Percentiles rank a stretch among this genome's conserved stretches.
phyloP scores from a whole-genome alignment of 2,113 vertebrate genomes.

The Dasypus novemcinctus region DNA sequence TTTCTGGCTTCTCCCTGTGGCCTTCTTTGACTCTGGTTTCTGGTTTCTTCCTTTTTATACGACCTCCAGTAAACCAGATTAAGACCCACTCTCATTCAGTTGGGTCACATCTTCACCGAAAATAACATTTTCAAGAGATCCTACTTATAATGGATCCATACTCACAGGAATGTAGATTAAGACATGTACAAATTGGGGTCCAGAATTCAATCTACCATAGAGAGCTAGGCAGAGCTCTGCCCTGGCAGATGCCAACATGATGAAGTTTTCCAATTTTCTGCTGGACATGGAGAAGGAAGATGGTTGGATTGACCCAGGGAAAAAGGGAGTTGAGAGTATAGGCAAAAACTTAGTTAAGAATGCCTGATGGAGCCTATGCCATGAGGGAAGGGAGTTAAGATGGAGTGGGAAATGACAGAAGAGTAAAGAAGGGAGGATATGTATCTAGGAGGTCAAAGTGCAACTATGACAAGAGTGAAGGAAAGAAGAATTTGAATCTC shows the following conservation, averaged over 20 bases:
- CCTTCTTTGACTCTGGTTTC: too few species aligned
- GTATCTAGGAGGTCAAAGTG: neutral
- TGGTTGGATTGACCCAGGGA: neutral
- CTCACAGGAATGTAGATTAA: too few species aligned
- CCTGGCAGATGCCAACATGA: fast-evolving
- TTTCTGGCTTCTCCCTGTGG: too few species aligned
- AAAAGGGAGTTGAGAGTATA: neutral
- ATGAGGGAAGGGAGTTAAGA: neutral
- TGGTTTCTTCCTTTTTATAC: too few species aligned
- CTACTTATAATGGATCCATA: too few species aligned
- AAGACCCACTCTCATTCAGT: too few species aligned
- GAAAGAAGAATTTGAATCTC: neutral
- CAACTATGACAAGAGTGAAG: fast-evolving
- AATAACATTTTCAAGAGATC: too few species aligned
- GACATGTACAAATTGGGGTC: too few species aligned
- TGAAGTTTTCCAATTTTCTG: neutral
- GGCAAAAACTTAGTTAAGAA: neutral
- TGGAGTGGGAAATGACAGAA: neutral
- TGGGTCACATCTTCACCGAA: too few species aligned
- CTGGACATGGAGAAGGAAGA: neutral
- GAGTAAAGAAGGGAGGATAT: fast-evolving
- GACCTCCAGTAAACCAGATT: too few species aligned
- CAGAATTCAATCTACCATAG: too few species aligned
- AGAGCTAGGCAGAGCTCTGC: neutral
- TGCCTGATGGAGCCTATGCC: fast-evolving